Conservation (phyloP, 2,797 vertebrate species). For the Neostethus bicornis region DNA sequence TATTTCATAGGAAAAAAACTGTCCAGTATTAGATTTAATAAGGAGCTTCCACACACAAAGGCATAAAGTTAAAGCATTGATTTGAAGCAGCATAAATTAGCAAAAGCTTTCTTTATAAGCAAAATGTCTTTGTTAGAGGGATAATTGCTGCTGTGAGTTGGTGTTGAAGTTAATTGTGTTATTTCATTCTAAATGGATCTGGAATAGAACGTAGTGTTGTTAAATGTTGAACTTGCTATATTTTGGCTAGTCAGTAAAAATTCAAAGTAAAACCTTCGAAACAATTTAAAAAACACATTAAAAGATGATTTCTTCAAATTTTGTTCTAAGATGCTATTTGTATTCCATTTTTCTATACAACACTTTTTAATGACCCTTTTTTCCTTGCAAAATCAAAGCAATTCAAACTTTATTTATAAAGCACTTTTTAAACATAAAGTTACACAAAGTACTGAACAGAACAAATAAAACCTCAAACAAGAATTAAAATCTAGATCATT, state of each 20-base stretch:
- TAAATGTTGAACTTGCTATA: conserved; percentile 69
- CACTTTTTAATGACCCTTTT: no score
- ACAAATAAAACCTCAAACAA: no score
- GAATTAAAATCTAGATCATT: no score
- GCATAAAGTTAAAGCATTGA: conserved; percentile 53
- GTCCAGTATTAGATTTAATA: conserved; percentile 71
- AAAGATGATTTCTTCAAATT: no score
- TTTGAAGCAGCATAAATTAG: conserved; percentile 66
- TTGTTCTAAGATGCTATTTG: no score
- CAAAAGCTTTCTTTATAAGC: conserved; percentile 55
- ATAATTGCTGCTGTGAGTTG: conserved; percentile 60
- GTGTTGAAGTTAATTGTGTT: conserved; percentile 55
- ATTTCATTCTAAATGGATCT: conserved; percentile 54
- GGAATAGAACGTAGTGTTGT: conserved; percentile 41
- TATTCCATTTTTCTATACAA: no score
- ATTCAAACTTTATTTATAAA: no score
- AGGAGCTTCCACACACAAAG: conserved; percentile 50
- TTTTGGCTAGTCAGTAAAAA: conserved; percentile 45
- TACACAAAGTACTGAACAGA: no score
- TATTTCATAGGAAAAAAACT: conserved; percentile 67
- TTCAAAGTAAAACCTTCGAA: conserved; percentile 63
- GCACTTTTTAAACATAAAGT: no score
- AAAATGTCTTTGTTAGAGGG: conserved; percentile 65
- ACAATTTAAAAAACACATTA: no score
- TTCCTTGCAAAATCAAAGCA: no score